A percentile compares a stretch with the other conserved stretches of the same genome.
Evolutionary conservation across 2,113 vertebrate species (phyloP).

Genomic region (Dipodomys ordii): DNA sequence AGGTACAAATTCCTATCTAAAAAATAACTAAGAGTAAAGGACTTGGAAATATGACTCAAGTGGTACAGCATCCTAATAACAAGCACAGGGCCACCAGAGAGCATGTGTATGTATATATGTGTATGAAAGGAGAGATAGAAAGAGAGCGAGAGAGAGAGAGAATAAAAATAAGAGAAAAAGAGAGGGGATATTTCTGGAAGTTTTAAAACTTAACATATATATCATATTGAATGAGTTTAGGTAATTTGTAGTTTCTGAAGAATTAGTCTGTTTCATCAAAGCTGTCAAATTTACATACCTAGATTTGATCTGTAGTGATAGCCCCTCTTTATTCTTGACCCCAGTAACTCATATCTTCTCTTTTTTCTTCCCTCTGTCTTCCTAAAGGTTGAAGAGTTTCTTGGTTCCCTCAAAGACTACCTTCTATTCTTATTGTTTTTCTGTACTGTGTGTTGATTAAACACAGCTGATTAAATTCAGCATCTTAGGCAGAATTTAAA

Average conservation of each 20-base stretch:
- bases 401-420: slow-evolving; percentile 8
- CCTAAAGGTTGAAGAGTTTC: neutral
- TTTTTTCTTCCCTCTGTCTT: neutral
- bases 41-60: too few species aligned
- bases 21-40: too few species aligned
- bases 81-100: too few species aligned
- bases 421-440: slow-evolving; percentile 1
- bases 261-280: neutral
- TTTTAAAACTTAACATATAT: neutral
- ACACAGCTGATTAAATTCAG: neutral
- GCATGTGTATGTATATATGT: too few species aligned
- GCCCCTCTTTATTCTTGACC: neutral
- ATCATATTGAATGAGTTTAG: neutral
- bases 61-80: too few species aligned
- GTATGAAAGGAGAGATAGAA: too few species aligned
- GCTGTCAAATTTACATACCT: neutral
- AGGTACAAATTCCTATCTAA: too few species aligned
- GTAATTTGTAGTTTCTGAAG: neutral
- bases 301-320: neutral
- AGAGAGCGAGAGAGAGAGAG: too few species aligned
- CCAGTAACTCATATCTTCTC: neutral
- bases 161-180: too few species aligned
- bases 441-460: neutral
- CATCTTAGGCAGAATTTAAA: neutral
- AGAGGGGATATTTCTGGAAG: neutral